phyloP scores from a whole-genome alignment of 2,797 vertebrate species.

The Buceros bicornis region DNA sequence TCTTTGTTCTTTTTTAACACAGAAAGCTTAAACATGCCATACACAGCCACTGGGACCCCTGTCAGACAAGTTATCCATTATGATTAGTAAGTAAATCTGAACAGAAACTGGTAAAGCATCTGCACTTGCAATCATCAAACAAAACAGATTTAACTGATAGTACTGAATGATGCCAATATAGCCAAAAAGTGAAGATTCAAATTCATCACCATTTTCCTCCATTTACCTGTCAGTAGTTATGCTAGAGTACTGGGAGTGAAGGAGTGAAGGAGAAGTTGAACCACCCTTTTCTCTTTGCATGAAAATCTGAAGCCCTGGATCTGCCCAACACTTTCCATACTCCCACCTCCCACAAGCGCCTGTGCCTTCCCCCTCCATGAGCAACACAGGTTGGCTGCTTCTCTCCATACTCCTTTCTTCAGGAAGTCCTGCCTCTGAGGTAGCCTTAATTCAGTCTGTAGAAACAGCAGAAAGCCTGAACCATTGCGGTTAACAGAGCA shows the following conservation, averaged over 20 bases:
- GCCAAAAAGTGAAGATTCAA: neutral
- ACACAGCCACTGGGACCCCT: neutral
- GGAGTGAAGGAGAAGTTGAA: neutral
- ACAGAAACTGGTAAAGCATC: neutral
- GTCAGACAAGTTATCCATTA: neutral
- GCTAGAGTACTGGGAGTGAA: neutral
- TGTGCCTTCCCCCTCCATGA: neutral
- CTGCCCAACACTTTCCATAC: neutral
- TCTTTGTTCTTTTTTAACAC: neutral
- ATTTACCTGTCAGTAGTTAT: neutral
- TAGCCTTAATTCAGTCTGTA: neutral
- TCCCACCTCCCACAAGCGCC: neutral
- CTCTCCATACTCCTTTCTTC: neutral
- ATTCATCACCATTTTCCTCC: neutral
- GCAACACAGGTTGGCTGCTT: neutral
- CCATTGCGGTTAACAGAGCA: neutral
- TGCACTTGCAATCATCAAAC: neutral
- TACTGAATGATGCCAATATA: neutral
- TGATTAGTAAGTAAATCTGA: neutral
- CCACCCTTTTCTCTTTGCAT: neutral
- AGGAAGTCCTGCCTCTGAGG: neutral
- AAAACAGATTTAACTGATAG: neutral
- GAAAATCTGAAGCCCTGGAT: neutral
- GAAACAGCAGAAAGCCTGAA: neutral
- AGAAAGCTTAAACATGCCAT: neutral